phyloP scores from a whole-genome alignment of 2,113 vertebrate genomes.

The Alligator sinensis region DNA sequence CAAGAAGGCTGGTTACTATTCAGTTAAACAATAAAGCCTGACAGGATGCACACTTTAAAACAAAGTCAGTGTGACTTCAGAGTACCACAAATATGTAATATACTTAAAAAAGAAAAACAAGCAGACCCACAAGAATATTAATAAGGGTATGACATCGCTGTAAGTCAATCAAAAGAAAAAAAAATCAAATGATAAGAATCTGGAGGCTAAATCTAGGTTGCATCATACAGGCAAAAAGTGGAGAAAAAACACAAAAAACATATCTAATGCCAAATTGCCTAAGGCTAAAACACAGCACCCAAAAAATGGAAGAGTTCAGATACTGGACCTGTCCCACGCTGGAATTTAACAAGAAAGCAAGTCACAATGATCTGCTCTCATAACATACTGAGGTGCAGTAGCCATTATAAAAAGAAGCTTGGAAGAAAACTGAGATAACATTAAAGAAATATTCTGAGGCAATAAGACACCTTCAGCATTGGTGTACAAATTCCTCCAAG shows the following conservation, averaged over 20 bases:
- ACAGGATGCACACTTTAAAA: slow-evolving; percentile 51
- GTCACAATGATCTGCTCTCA: not conserved
- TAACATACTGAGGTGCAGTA: not conserved
- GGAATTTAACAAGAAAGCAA: not conserved
- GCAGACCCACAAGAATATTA: not conserved
- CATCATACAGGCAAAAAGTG: not conserved
- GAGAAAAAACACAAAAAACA: not conserved
- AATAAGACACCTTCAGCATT: not conserved
- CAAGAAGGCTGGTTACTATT: slow-evolving; percentile 61
- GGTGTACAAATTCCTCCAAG: not conserved
- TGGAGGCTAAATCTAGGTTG: slow-evolving; percentile 48
- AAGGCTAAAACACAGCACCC: no score
- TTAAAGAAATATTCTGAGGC: not conserved
- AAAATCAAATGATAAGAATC: not conserved
- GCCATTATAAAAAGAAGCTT: not conserved
- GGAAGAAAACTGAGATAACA: not conserved
- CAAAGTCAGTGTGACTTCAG: not conserved
- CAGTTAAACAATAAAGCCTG: slow-evolving; percentile 60
- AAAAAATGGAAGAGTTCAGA: not conserved
- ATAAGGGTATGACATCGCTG: not conserved
- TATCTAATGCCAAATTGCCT: no score
- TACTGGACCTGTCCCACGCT: not conserved
- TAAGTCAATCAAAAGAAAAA: not conserved
- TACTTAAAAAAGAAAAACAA: not conserved
- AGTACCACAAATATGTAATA: not conserved